These are phyloP conservation scores for Corydoras maculifer DNA, from an alignment of 2,113 vertebrate genomes.

Conservation along the genomic window DNA sequence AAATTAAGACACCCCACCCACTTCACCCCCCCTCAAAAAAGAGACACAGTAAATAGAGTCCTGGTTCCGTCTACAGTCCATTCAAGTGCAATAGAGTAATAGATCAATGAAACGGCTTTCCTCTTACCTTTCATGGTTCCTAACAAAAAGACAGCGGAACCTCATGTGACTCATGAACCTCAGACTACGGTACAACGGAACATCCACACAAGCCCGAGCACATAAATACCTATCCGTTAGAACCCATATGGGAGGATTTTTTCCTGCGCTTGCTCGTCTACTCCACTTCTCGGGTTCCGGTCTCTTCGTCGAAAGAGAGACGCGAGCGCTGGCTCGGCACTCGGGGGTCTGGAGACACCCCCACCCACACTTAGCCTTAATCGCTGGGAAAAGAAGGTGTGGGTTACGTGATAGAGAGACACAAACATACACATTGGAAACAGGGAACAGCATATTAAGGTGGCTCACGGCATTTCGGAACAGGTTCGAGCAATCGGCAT, in stretches of 20 bases:
- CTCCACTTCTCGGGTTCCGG: slow-evolving; percentile 88
- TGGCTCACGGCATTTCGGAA: slow-evolving; percentile 59
- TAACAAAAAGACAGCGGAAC: slow-evolving; percentile 64
- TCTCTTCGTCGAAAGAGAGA: slow-evolving; percentile 92
- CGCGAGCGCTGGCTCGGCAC: slow-evolving; percentile 84
- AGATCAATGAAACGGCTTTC: slow-evolving; percentile 60
- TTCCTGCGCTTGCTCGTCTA: slow-evolving; percentile 97
- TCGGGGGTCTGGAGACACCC: slow-evolving; percentile 87
- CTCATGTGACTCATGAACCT: slow-evolving; percentile 65
- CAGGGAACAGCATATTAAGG: slow-evolving; percentile 84
- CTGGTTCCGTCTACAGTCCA: slow-evolving; percentile 28
- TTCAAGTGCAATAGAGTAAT: slow-evolving; percentile 32
- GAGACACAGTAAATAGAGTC: slow-evolving; percentile 9
- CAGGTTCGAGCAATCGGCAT: neutral
- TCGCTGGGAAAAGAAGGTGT: slow-evolving; percentile 96
- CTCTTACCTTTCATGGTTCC: slow-evolving; percentile 90
- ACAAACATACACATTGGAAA: slow-evolving; percentile 91
- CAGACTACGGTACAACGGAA: slow-evolving; percentile 73
- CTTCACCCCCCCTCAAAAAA: neutral
- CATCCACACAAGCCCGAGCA: slow-evolving; percentile 99
- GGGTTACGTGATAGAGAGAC: slow-evolving; percentile 97
- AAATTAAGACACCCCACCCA: slow-evolving; percentile 32
- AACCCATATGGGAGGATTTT: slow-evolving; percentile 97
- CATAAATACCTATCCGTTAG: slow-evolving; percentile 99
- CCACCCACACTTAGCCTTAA: slow-evolving; percentile 76